These are phyloP conservation scores for Pica pica DNA, from an alignment of 2,113 vertebrate genomes.

Conservation along the genomic window DNA sequence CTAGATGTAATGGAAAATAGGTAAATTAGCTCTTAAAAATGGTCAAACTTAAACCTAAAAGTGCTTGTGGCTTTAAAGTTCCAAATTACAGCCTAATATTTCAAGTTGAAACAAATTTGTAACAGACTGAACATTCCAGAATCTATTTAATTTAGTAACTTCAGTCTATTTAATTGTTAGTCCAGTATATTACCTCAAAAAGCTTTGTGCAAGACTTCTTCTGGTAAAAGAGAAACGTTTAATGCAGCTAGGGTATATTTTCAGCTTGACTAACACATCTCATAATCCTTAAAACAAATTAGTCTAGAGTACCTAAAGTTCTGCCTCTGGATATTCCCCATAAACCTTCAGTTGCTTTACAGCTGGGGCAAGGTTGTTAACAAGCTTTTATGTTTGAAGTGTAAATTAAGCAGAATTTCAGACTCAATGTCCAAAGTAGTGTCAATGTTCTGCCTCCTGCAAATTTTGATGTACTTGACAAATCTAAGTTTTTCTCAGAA, in stretches of 20 bases:
- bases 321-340: neutral
- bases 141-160: neutral
- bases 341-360: neutral
- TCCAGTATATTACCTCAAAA: neutral
- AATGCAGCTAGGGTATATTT: neutral
- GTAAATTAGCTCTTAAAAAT: neutral
- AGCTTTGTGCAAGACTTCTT: neutral
- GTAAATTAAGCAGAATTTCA: slow-evolving; percentile 11
- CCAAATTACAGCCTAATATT: neutral
- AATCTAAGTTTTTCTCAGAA: neutral
- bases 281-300: neutral
- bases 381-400: neutral
- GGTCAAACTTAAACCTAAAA: neutral
- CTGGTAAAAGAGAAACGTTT: neutral
- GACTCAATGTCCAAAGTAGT: neutral
- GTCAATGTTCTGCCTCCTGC: neutral
- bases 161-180: neutral
- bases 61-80: neutral
- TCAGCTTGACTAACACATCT: neutral
- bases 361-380: neutral
- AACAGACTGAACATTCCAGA: neutral
- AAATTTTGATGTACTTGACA: neutral
- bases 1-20: neutral
- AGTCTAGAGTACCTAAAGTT: neutral
- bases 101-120: neutral